A percentile compares a stretch with the other conserved stretches of the same genome.
Evolutionary conservation across 1,140 invertebrate species (phyloP).

Genomic region (Drosophila simulans): DNA sequence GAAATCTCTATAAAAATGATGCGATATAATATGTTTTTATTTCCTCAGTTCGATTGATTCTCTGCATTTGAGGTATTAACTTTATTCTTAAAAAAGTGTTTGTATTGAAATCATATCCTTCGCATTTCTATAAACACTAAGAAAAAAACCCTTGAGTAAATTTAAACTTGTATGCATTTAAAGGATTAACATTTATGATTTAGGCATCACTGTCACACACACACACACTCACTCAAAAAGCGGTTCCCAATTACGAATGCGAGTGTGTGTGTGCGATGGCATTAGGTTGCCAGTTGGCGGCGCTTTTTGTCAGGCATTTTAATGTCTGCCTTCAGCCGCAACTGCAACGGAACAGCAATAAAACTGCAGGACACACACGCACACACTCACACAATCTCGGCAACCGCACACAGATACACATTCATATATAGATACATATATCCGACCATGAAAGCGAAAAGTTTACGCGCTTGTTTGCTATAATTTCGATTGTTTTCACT

Average conservation of each 20-base stretch:
- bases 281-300: conserved; percentile 64
- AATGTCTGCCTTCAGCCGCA: conserved; percentile 58
- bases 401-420: conserved; percentile 19
- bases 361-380: conserved; percentile 51
- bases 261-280: conserved; percentile 39
- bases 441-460: conserved; percentile 72
- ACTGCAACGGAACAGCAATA: conserved; percentile 62
- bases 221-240: conserved; percentile 4
- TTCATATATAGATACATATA: conserved; percentile 19
- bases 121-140: no score
- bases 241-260: conserved; percentile 21
- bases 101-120: no score
- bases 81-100: no score
- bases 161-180: no score
- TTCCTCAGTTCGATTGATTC: no score
- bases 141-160: no score
- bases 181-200: background rate
- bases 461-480: conserved; percentile 80
- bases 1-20: background rate
- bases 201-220: conserved; percentile 19
- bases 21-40: no score
- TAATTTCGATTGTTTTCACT: conserved; percentile 83
- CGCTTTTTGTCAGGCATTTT: conserved; percentile 75
- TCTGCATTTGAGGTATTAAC: no score
- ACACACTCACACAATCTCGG: conserved; percentile 6